A percentile compares a stretch with the other conserved stretches of the same genome.
Conservation (phyloP, 2,888 invertebrate genomes). For the Meiosimyza platycephala region DNA sequence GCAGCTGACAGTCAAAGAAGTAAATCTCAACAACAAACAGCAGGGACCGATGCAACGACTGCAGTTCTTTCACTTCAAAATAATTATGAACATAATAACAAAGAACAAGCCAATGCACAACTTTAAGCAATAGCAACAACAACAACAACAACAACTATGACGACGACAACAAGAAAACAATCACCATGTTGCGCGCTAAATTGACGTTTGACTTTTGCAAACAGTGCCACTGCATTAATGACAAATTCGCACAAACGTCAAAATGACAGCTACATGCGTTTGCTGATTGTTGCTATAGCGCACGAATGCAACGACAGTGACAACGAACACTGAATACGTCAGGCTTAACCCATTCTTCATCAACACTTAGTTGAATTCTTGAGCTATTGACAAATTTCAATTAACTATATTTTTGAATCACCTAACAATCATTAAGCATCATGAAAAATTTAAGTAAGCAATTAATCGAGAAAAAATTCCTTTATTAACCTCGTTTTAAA, state of each 20-base stretch:
- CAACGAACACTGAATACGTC: not conserved
- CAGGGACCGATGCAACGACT: not conserved
- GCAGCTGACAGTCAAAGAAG: not conserved
- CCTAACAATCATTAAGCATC: too few relatives aligned
- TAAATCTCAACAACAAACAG: not conserved
- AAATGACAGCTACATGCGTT: constrained; percentile 33
- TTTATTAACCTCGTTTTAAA: too few relatives aligned
- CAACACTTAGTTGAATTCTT: not conserved
- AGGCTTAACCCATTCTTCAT: too few relatives aligned
- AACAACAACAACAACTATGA: not conserved
- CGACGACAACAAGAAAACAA: not conserved
- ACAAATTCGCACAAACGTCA: constrained; percentile 30
- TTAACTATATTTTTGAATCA: too few relatives aligned
- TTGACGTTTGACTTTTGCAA: constrained; percentile 28
- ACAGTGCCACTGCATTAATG: constrained; percentile 24
- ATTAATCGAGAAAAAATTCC: too few relatives aligned
- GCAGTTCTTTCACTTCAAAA: not conserved
- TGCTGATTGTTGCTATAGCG: constrained; percentile 6
- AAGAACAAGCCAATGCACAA: too few relatives aligned
- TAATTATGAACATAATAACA: too few relatives aligned
- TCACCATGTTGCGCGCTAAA: not conserved
- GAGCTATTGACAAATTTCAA: too few relatives aligned
- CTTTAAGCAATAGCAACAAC: not conserved
- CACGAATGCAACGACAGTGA: not conserved
- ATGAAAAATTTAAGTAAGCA: too few relatives aligned